Evolutionary conservation across 2,797 vertebrate species (phyloP), one percentile per base, ranked within the genome.

Genomic region (Sciurus carolinensis): DNA sequence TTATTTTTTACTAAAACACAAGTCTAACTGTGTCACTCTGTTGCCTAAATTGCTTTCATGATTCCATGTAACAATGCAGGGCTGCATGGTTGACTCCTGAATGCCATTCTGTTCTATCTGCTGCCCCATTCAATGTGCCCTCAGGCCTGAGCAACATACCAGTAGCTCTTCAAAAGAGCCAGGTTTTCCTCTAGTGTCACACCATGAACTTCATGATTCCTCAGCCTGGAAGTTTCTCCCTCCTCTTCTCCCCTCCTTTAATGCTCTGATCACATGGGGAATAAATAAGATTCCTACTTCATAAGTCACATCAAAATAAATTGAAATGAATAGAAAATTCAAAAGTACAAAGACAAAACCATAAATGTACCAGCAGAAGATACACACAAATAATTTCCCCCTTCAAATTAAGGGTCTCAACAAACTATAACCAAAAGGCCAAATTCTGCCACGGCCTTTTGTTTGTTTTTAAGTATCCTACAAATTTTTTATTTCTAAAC

Each of bases 261-360:
- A 36, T 18, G 33, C 20, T 39, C 39, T 80, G 15, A 22, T 24
- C 13, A 66, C 11, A 26, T 28, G 15, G 13, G 24, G 15, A 84
- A 57, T 24, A 50, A 36, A 39, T 20, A 91, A 93, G 57, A 85
- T 76, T 59, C 15, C 39, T 36, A 75, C 59, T 75, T 88, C 77
- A 11, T n/a, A 81, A 77, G 24, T 79, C 77, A 75, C 6, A 91
- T 73, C 50, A 44, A 87, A 57, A 66, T 71, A 72, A 87, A 72
- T 17, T 59, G 64, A 90, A 66, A 86, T 1, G 9, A 87, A 86
- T 24, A 12, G 33, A 85, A 62, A 42, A 57, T 75, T 90, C 66
- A 71, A 79, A 67, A 62, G 24, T 11, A 86, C 42, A 66, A 79
- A 91, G 92, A 85, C 33, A 84, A 90, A 66, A 64, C 36, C 80